Percentiles rank a stretch among this genome's conserved stretches.
phyloP scores from a whole-genome alignment of 2,888 invertebrate genomes.

The Hirtodrosophila trivittata region DNA sequence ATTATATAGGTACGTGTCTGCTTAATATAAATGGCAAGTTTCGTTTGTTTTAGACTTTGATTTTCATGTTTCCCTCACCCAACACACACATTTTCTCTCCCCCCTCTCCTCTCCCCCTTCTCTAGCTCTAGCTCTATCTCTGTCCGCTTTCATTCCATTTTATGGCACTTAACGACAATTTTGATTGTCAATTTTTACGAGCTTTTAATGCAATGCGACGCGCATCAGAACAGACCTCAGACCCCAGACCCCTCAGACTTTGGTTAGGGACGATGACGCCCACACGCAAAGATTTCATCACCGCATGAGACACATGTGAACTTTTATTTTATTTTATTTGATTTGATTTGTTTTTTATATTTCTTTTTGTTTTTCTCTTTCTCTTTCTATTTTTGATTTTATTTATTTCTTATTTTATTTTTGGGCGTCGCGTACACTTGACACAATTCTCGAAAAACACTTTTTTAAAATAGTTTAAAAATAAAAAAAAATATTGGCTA shows the following conservation, averaged over 20 bases:
- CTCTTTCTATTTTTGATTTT: slow-evolving; percentile 11
- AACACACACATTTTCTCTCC: background rate
- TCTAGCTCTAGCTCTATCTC: slow-evolving; percentile 8
- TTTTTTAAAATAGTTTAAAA: slow-evolving; percentile 67
- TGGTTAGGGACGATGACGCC: slow-evolving; percentile 36
- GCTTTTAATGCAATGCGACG: slow-evolving; percentile 47
- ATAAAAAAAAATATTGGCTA: slow-evolving; percentile 56
- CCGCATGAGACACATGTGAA: slow-evolving; percentile 32
- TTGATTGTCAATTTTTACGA: slow-evolving; percentile 56
- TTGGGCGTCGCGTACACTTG: slow-evolving; percentile 70
- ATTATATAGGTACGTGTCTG: slow-evolving; percentile 11
- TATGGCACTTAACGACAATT: slow-evolving; percentile 61
- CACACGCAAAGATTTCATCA: slow-evolving; percentile 60
- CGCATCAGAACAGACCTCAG: slow-evolving; percentile 1
- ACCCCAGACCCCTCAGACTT: no score
- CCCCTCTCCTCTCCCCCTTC: background rate
- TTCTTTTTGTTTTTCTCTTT: slow-evolving; percentile 9
- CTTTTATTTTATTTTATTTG: slow-evolving; percentile 15
- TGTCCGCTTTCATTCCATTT: slow-evolving; percentile 18
- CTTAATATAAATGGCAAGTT: slow-evolving; percentile 32
- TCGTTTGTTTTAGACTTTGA: slow-evolving; percentile 43
- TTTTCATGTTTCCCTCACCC: slow-evolving; percentile 23
- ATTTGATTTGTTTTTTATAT: no score
- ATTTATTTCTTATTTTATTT: slow-evolving; percentile 25
- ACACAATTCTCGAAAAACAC: slow-evolving; percentile 66